phyloP scores from a whole-genome alignment of 2,797 vertebrate species.

The Novumbra hubbsi region DNA sequence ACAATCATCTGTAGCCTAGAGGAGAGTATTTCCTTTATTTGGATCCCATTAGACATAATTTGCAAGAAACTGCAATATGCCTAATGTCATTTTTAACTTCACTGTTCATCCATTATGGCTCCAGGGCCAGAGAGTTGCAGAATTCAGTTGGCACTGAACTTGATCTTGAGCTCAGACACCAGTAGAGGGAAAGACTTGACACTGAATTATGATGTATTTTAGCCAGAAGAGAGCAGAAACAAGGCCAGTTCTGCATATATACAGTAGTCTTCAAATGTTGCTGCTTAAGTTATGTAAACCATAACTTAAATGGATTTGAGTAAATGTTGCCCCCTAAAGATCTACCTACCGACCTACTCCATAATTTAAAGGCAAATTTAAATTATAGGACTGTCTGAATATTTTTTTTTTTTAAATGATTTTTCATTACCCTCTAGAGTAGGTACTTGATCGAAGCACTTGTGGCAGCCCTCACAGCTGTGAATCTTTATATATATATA shows the following conservation, averaged over 20 bases:
- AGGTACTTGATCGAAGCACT: too few relatives aligned
- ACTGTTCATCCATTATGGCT: constrained; percentile 6
- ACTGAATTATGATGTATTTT: neutral
- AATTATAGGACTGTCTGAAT: too few relatives aligned
- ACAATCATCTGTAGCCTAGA: neutral
- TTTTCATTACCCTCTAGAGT: too few relatives aligned
- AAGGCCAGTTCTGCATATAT: neutral
- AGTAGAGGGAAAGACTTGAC: neutral
- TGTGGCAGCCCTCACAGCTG: too few relatives aligned
- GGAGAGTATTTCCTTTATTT: neutral
- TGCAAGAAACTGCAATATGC: neutral
- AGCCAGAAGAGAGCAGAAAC: constrained; percentile 49
- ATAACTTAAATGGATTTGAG: too few relatives aligned
- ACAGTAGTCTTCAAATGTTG: too few relatives aligned
- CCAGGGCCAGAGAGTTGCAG: neutral
- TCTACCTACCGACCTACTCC: too few relatives aligned
- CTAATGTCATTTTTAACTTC: neutral
- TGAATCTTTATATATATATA: too few relatives aligned
- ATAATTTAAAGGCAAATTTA: too few relatives aligned
- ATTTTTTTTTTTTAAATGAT: too few relatives aligned
- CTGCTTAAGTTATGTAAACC: too few relatives aligned
- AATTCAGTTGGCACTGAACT: neutral
- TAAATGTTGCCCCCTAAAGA: too few relatives aligned
- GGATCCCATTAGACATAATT: neutral
- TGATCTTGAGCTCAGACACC: neutral